Evolutionary conservation across 2,113 vertebrate species (phyloP).

Genomic region (Caranx ignobilis): DNA sequence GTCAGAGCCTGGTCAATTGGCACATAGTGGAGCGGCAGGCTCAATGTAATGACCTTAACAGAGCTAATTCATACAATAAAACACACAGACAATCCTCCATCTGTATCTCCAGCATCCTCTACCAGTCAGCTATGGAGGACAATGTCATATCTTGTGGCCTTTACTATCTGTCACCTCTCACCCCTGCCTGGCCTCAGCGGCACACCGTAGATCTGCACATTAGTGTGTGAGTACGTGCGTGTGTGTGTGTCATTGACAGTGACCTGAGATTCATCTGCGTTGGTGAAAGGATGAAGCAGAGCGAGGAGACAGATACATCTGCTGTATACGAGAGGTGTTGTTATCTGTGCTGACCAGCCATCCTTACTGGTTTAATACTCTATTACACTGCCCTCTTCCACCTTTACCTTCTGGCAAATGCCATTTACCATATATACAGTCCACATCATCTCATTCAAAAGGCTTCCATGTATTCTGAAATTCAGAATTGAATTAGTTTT

Average conservation of each 20-base stretch:
- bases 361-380: conserved; percentile 59
- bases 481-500: conserved; percentile 22
- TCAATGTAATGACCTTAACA: conserved; percentile 51
- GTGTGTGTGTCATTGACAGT: conserved; percentile 48
- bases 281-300: conserved; percentile 62
- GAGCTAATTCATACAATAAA: conserved; percentile 56
- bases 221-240: background rate
- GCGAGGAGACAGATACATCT: conserved; percentile 61
- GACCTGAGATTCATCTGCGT: conserved; percentile 61
- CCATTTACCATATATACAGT: conserved; percentile 4
- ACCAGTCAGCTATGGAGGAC: conserved; percentile 28
- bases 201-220: conserved; percentile 20
- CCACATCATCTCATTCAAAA: conserved; percentile 28
- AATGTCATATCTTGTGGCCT: conserved; percentile 31
- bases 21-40: conserved; percentile 17
- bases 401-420: conserved; percentile 13
- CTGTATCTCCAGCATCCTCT: conserved; percentile 39
- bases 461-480: conserved; percentile 19
- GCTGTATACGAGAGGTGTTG: conserved; percentile 38
- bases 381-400: conserved; percentile 43
- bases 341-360: conserved; percentile 63
- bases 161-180: conserved; percentile 62
- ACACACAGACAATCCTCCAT: conserved; percentile 29
- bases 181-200: conserved; percentile 32
- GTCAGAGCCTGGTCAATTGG: conserved; percentile 53